Evolutionary conservation across 2,888 invertebrate genomes (phyloP).

Genomic region (Amorpha juglandis): DNA sequence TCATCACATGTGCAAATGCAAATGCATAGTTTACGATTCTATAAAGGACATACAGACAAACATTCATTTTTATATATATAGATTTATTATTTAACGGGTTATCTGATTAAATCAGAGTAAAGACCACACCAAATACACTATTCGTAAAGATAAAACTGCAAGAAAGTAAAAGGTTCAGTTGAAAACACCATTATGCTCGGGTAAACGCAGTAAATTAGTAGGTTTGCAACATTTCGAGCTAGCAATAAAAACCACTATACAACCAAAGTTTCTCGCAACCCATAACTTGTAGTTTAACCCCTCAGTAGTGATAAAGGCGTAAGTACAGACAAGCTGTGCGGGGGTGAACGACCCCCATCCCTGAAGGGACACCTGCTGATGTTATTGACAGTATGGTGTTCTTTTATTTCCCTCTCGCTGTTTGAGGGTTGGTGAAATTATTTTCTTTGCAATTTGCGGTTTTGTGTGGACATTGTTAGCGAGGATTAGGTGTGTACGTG

Average conservation of each 20-base stretch:
- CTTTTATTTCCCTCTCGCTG: constrained; percentile 68
- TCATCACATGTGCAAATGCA: too few species aligned
- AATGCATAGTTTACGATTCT: too few species aligned
- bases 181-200: too few species aligned
- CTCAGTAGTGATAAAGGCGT: constrained; percentile 48
- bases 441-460: constrained; percentile 34
- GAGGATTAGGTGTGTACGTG: constrained; percentile 26
- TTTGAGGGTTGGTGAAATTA: constrained; percentile 53
- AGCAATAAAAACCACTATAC: constrained; percentile 22
- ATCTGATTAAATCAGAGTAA: too few species aligned
- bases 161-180: too few species aligned
- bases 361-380: constrained; percentile 77
- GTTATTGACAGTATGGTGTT: constrained; percentile 76
- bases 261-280: constrained; percentile 36
- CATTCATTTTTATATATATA: too few species aligned
- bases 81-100: too few species aligned
- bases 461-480: constrained; percentile 27
- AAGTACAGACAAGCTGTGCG: constrained; percentile 44
- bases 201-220: neutral
- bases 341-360: constrained; percentile 70
- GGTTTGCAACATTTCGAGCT: constrained; percentile 3
- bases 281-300: constrained; percentile 48
- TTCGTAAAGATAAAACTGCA: too few species aligned
- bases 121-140: too few species aligned
- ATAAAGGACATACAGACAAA: too few species aligned